Percentiles rank a stretch among this genome's conserved stretches.
These are phyloP conservation scores for Peucedramus taeniatus DNA, from an alignment of 2,113 vertebrate genomes.

Conservation along the genomic window DNA sequence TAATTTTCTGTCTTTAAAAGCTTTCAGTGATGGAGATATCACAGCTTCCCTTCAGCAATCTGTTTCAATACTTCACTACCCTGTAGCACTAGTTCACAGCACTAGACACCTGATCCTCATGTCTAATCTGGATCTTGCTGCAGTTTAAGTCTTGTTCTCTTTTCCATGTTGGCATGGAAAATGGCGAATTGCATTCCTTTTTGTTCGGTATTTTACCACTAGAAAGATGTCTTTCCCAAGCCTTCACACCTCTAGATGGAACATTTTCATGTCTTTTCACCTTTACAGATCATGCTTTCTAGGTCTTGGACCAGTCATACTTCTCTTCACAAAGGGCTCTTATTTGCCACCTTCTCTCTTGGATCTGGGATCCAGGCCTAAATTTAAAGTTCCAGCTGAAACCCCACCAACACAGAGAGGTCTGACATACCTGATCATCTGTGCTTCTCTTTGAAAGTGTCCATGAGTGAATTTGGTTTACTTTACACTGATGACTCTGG, in stretches of 20 bases:
- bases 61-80: background rate
- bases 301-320: background rate
- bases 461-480: background rate
- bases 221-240: background rate
- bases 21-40: background rate
- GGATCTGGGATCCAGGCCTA: background rate
- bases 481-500: background rate
- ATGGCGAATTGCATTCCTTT: background rate
- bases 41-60: background rate
- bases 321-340: background rate
- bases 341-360: background rate
- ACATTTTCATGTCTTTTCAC: background rate
- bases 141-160: background rate
- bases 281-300: background rate
- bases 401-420: background rate
- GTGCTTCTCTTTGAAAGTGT: background rate
- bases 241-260: background rate
- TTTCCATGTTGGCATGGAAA: background rate
- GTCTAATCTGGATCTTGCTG: background rate
- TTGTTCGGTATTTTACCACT: background rate
- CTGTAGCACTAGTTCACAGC: background rate
- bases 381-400: background rate
- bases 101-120: background rate
- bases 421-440: background rate
- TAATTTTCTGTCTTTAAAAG: background rate